Evolutionary conservation across 2,113 vertebrate genomes (phyloP).

Genomic region (Aythya baeri): DNA sequence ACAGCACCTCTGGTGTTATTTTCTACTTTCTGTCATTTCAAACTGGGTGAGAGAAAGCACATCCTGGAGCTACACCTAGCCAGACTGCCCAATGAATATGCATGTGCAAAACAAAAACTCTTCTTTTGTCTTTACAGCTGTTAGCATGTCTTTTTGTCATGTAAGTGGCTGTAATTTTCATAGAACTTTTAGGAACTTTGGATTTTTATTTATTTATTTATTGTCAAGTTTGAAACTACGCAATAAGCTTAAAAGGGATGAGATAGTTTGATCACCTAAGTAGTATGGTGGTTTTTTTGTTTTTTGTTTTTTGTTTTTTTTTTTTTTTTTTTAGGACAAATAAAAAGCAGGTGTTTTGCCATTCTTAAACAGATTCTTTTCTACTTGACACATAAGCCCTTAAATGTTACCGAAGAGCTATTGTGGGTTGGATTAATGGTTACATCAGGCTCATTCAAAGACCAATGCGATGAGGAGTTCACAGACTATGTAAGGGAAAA

Average conservation of each 20-base stretch:
- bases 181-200: background rate
- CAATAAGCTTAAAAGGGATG: background rate
- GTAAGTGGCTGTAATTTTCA: background rate
- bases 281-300: background rate
- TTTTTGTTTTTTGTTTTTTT: background rate
- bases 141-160: background rate
- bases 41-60: background rate
- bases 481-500: background rate
- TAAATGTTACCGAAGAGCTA: background rate
- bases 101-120: background rate
- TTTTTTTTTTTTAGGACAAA: background rate
- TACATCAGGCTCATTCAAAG: background rate
- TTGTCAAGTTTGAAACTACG: background rate
- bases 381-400: background rate
- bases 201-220: background rate
- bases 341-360: background rate
- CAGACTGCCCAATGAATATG: background rate
- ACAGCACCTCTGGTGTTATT: background rate
- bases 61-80: background rate
- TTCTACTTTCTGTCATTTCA: background rate
- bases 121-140: background rate
- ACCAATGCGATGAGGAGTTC: background rate
- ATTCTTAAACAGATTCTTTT: background rate
- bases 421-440: background rate
- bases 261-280: background rate